phyloP scores from a whole-genome alignment of 1,140 invertebrate genomes.

The Augochlora pura region DNA sequence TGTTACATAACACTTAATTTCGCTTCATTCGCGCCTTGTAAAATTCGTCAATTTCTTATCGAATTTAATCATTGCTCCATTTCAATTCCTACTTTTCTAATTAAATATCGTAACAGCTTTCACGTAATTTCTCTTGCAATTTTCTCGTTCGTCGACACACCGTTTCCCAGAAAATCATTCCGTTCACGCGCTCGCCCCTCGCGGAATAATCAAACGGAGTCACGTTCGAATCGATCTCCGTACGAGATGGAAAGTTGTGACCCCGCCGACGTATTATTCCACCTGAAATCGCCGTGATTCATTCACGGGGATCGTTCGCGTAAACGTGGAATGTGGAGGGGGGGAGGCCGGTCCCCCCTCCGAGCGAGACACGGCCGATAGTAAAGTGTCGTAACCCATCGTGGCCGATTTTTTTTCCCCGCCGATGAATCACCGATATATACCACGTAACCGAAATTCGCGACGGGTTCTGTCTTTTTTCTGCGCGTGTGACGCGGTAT shows the following conservation, averaged over 20 bases:
- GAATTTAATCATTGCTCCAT: too few relatives aligned
- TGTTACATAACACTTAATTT: too few relatives aligned
- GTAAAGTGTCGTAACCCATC: slow-evolving; percentile 26
- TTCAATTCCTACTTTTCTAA: too few relatives aligned
- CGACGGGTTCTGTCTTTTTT: neutral
- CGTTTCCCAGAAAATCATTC: too few relatives aligned
- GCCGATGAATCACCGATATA: slow-evolving; percentile 43
- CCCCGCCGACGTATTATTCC: neutral
- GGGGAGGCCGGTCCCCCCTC: too few relatives aligned
- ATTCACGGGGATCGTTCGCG: slow-evolving; percentile 27
- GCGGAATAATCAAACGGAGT: neutral
- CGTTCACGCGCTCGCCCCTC: too few relatives aligned
- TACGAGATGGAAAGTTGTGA: slow-evolving; percentile 15
- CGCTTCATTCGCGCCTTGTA: too few relatives aligned
- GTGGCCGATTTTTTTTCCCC: slow-evolving; percentile 17
- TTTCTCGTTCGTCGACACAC: too few relatives aligned
- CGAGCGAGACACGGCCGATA: slow-evolving; percentile 3
- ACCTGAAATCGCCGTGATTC: slow-evolving; percentile 37
- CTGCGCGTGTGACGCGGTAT: neutral
- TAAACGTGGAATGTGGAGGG: slow-evolving; percentile 22
- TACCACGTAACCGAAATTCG: slow-evolving; percentile 14
- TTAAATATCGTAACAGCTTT: too few relatives aligned
- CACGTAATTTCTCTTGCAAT: too few relatives aligned
- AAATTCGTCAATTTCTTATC: too few relatives aligned
- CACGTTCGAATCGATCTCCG: neutral